Evolutionary conservation across 2,797 vertebrate species (phyloP), one percentile per base, ranked within the genome.

Genomic region (Acipenser oxyrinchus): DNA sequence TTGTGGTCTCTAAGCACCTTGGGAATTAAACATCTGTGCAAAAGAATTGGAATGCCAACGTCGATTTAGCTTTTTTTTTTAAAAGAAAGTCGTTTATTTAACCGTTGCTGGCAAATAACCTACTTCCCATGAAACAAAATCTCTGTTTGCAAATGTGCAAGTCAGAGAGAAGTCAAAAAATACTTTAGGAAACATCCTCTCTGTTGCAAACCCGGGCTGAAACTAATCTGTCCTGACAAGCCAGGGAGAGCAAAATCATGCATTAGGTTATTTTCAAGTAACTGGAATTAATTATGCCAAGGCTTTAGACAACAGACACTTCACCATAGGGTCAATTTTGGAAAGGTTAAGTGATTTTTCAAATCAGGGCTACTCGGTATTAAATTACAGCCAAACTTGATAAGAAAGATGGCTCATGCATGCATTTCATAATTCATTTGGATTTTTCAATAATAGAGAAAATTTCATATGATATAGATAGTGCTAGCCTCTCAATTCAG

Each of bases 1-100:
- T 8, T 48, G 60, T 48, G 48, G n/a, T 23, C 60, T 37, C 10
- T 23, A 37, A 62, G 48, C 60, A 48, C 15, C 18, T 23, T 10
- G 48, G 60, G 60, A 62, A 62, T 62, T 62, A 62, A 62, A 62
- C 11, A 12, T 23, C 18, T 23, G 23, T 62, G 60, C 18, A 62
- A 48, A 62, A 10, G 9, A 18, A 48, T 37, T 62, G 15, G 60
- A 62, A 37, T 62, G 8, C 48, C 23, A 8, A 58, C 1, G 55
- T 58, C 11, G 6, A 8, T 58, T 58, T 58, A 7, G 55, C 55
- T 15, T n/a, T 58, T 11, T 9, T 58, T 5, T 3, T 15, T 3
- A n/a, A n/a, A 53, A 58, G 12, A 8, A 58, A n/a, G 55, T 57
- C 11, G 1, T 58, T 58, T 58, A n/a, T 13, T 58, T 58, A 58